These are phyloP conservation scores for Yoshiicerus persimilis DNA, from an alignment of 1,140 invertebrate species.

Conservation along the genomic window DNA sequence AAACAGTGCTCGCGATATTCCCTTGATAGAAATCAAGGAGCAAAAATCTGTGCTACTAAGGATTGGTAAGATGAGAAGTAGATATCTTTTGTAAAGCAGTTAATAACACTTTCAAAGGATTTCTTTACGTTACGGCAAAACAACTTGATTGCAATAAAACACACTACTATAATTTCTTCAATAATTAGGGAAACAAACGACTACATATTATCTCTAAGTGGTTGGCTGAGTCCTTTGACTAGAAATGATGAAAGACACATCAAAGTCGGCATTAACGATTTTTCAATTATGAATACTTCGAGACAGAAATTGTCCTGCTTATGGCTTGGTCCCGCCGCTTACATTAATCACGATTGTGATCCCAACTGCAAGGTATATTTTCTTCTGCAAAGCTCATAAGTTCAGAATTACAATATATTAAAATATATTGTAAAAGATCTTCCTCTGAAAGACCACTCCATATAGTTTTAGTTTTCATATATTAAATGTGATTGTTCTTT, in stretches of 20 bases:
- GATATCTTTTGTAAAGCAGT: neutral
- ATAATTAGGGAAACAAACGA: neutral
- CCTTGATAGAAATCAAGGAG: neutral
- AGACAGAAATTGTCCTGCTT: slow-evolving; percentile 97
- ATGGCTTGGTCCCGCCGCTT: slow-evolving; percentile 97
- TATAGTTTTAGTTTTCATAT: too few relatives aligned
- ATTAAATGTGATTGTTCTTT: too few relatives aligned
- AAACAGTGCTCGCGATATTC: neutral
- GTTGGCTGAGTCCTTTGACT: slow-evolving; percentile 54
- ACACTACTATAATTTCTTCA: too few relatives aligned
- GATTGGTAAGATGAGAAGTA: neutral
- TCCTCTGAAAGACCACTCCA: too few relatives aligned
- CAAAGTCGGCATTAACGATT: slow-evolving; percentile 93
- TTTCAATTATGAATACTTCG: slow-evolving; percentile 97
- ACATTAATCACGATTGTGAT: slow-evolving; percentile 97
- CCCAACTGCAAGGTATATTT: slow-evolving; percentile 78
- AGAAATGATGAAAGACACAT: slow-evolving; percentile 87
- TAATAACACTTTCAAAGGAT: neutral
- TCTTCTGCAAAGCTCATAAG: neutral
- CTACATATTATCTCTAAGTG: neutral
- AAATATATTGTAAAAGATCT: neutral
- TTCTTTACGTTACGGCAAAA: too few relatives aligned
- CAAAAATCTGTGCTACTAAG: neutral
- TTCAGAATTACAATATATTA: neutral
- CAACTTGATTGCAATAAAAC: too few relatives aligned